Conservation (phyloP, 2,113 vertebrate species). For the Sialia sialis region DNA sequence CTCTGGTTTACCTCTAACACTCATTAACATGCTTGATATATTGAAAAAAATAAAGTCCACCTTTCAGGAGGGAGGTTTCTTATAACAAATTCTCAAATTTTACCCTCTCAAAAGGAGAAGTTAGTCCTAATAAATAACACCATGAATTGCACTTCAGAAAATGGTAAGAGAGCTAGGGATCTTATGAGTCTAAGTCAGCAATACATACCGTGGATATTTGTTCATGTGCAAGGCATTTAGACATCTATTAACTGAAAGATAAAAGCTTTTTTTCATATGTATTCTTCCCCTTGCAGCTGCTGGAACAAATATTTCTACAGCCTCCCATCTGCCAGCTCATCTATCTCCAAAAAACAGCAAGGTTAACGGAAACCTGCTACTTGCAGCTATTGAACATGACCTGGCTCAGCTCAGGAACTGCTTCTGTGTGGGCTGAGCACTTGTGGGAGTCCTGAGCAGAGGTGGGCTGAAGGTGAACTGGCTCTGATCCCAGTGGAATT, state of each 20-base stretch:
- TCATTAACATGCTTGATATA: not conserved
- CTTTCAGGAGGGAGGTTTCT: not conserved
- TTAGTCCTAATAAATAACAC: not conserved
- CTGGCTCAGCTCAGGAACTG: not conserved
- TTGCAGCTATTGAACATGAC: fast-evolving
- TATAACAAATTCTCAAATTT: not conserved
- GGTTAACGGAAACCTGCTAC: not conserved
- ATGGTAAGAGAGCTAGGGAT: not conserved
- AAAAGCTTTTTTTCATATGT: not conserved
- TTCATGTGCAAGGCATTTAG: not conserved
- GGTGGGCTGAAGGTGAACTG: not conserved
- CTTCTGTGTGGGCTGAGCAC: not conserved
- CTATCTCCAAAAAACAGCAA: not conserved
- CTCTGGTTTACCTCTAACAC: slow-evolving; percentile 10
- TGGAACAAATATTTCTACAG: not conserved
- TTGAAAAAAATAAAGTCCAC: not conserved
- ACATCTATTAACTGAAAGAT: not conserved
- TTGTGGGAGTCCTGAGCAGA: not conserved
- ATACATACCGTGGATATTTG: not conserved
- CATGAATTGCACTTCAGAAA: not conserved
- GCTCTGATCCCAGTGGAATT: not conserved
- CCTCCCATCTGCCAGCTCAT: not conserved
- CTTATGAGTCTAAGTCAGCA: not conserved
- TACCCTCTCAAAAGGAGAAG: not conserved
- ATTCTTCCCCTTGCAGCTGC: not conserved